Percentiles rank a stretch among this genome's conserved stretches.
Evolutionary conservation across 2,888 invertebrate species (phyloP).

Genomic region (Orchesella flavescens): DNA sequence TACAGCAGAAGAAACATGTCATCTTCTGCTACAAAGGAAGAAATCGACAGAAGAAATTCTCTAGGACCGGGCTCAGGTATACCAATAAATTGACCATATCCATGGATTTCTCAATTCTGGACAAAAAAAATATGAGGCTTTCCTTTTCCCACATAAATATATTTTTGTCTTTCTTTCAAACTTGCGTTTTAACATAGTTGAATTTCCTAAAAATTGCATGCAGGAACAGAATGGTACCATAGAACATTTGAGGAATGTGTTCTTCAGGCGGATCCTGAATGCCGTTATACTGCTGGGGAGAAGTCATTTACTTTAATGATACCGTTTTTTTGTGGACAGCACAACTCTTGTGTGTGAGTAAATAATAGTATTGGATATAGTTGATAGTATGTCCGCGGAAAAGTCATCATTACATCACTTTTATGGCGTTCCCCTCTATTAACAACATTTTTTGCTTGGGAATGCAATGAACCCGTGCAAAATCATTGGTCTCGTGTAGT

Average conservation of each 20-base stretch:
- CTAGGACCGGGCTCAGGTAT: conserved; percentile 64
- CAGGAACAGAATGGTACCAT: conserved; percentile 69
- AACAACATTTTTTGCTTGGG: background rate
- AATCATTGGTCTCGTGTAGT: too few species aligned
- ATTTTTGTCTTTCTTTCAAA: background rate
- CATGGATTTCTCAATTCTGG: background rate
- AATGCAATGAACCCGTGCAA: too few species aligned
- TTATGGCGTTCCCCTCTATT: background rate
- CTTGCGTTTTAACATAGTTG: background rate
- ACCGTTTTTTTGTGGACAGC: conserved; percentile 81
- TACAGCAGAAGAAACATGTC: conserved; percentile 55
- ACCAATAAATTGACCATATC: background rate
- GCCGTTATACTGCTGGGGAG: conserved; percentile 74
- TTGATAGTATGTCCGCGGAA: background rate
- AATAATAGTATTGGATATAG: background rate
- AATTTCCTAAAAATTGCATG: conserved; percentile 9
- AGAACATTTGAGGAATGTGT: conserved; percentile 74
- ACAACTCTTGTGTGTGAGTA: conserved; percentile 78
- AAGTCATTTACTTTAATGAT: conserved; percentile 76
- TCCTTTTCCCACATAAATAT: too few species aligned
- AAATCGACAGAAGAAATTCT: conserved; percentile 66
- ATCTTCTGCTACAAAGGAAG: conserved; percentile 54
- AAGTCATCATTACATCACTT: conserved; percentile 26
- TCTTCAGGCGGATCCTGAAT: conserved; percentile 75
- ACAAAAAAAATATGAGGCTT: background rate